A percentile compares a stretch with the other conserved stretches of the same genome.
These are phyloP conservation scores for Azemiops feae DNA, from an alignment of 2,113 vertebrate species.

Conservation along the genomic window DNA sequence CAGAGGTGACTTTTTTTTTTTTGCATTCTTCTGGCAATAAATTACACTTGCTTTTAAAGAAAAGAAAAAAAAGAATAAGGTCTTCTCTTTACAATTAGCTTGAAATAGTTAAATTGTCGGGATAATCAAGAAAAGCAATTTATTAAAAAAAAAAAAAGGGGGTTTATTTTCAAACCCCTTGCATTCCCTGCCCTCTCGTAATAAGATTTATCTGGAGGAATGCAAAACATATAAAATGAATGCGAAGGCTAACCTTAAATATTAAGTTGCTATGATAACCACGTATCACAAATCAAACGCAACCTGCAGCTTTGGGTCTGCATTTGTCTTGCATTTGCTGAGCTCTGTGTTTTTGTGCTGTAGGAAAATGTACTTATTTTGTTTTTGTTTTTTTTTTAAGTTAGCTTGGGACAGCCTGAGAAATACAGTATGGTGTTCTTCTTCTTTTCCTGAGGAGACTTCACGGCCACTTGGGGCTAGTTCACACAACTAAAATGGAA, in stretches of 20 bases:
- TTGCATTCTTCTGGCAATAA: too few species aligned
- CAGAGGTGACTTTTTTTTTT: too few species aligned
- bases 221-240: neutral
- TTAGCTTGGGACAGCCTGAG: conserved; percentile 16
- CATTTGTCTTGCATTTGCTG: conserved; percentile 42
- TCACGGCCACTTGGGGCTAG: neutral
- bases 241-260: conserved; percentile 3
- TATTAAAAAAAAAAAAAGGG: too few species aligned
- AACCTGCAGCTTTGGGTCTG: conserved; percentile 48
- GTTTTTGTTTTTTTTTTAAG: neutral
- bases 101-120: too few species aligned
- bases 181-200: neutral
- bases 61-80: too few species aligned
- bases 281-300: neutral
- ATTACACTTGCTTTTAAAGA: too few species aligned
- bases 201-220: neutral
- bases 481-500: neutral
- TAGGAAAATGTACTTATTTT: conserved; percentile 30
- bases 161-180: neutral
- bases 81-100: too few species aligned
- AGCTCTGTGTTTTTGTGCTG: conserved; percentile 22
- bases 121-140: too few species aligned
- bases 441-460: neutral
- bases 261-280: conserved; percentile 51
- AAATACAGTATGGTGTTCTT: conserved; percentile 21